These are phyloP conservation scores for Lycia hirtaria DNA, from an alignment of 2,888 invertebrate genomes.

Conservation along the genomic window DNA sequence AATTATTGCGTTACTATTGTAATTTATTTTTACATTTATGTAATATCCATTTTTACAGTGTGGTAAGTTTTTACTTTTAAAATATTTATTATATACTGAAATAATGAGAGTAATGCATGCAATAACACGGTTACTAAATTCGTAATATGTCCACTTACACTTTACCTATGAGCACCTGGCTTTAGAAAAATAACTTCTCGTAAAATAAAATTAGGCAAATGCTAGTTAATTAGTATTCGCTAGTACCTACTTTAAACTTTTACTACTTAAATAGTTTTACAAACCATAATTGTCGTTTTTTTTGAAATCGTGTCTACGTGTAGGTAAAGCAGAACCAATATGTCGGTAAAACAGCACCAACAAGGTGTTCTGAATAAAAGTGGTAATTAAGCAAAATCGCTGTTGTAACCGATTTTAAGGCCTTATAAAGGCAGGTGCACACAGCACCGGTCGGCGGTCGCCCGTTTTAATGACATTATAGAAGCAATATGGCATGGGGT, in stretches of 20 bases:
- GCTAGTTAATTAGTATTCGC: not conserved
- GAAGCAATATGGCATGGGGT: conserved; percentile 68
- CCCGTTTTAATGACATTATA: conserved; percentile 72
- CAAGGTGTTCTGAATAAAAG: conserved; percentile 23
- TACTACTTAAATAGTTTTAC: conserved; percentile 2
- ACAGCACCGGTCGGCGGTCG: conserved; percentile 57
- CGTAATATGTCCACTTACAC: too few relatives aligned
- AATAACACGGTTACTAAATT: too few relatives aligned
- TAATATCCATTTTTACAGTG: too few relatives aligned
- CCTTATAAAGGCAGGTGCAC: conserved; percentile 55
- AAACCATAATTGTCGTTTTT: not conserved
- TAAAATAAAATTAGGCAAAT: not conserved
- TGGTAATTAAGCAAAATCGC: conserved; percentile 50
- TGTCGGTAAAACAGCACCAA: conserved; percentile 3
- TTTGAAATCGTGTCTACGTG: too few relatives aligned
- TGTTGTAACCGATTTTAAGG: conserved; percentile 56
- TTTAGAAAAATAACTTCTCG: too few relatives aligned
- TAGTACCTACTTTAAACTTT: not conserved
- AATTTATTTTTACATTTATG: too few relatives aligned
- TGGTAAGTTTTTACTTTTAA: too few relatives aligned
- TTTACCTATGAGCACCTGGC: too few relatives aligned
- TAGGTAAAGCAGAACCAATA: conserved; percentile 1
- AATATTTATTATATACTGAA: too few relatives aligned
- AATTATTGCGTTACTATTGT: too few relatives aligned
- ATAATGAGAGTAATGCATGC: too few relatives aligned